Percentiles rank a stretch among this genome's conserved stretches.
phyloP scores from a whole-genome alignment of 2,888 invertebrate species.

The Luffia ferchaultella region DNA sequence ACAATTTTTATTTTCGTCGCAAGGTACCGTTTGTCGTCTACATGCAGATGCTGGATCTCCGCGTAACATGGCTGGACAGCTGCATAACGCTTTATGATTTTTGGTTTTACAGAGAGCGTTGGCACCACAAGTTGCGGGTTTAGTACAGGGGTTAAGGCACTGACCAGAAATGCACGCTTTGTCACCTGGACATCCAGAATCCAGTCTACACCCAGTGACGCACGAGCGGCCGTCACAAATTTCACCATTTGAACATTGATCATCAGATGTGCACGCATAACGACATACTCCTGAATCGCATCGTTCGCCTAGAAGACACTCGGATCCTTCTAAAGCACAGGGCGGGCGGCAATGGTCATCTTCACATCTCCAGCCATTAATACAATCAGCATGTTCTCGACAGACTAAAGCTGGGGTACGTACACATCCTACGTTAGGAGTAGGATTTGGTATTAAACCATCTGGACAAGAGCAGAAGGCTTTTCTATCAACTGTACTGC shows the following conservation, averaged over 20 bases:
- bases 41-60: constrained; percentile 82
- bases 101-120: constrained; percentile 78
- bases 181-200: constrained; percentile 77
- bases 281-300: constrained; percentile 81
- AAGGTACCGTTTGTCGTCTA: constrained; percentile 71
- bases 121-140: constrained; percentile 83
- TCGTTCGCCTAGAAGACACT: constrained; percentile 85
- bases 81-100: constrained; percentile 78
- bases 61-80: constrained; percentile 73
- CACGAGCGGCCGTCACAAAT: constrained; percentile 86
- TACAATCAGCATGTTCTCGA: constrained; percentile 79
- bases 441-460: constrained; percentile 86
- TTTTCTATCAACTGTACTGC: constrained; percentile 81
- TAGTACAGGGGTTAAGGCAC: constrained; percentile 79
- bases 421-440: constrained; percentile 87
- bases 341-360: constrained; percentile 78
- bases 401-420: constrained; percentile 81
- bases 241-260: constrained; percentile 87
- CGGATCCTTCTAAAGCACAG: constrained; percentile 74
- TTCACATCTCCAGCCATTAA: constrained; percentile 75
- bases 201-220: constrained; percentile 80
- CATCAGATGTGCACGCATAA: constrained; percentile 82
- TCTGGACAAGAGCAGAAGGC: constrained; percentile 82
- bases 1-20: constrained; percentile 74
- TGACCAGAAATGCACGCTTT: constrained; percentile 81